These are phyloP conservation scores for Chromoteleia sp. DNA, from an alignment of 2,888 invertebrate genomes.

Conservation along the genomic window DNA sequence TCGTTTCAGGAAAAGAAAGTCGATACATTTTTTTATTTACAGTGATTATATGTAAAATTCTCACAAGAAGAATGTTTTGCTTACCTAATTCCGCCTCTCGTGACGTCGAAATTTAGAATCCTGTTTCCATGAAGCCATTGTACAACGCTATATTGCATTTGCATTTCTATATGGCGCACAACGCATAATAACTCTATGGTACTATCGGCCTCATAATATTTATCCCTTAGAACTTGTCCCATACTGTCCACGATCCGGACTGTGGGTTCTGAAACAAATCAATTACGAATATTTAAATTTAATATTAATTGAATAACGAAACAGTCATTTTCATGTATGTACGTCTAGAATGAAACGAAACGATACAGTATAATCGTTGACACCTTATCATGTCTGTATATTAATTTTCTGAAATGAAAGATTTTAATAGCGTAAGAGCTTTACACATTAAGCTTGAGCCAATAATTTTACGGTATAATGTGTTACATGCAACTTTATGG, in stretches of 20 bases:
- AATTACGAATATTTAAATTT: constrained; percentile 18
- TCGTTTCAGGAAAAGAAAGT: no score
- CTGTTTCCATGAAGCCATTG: constrained; percentile 88
- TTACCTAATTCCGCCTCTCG: constrained; percentile 89
- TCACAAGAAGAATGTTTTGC: constrained; percentile 56
- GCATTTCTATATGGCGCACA: constrained; percentile 85
- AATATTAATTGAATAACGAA: not conserved
- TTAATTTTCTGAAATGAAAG: constrained; percentile 21
- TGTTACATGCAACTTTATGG: constrained; percentile 45
- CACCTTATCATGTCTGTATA: not conserved
- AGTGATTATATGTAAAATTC: not conserved
- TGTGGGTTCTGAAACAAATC: constrained; percentile 87
- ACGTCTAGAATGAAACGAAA: not conserved
- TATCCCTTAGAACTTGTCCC: constrained; percentile 88
- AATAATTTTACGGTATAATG: constrained; percentile 43
- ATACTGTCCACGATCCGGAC: constrained; percentile 89
- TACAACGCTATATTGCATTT: constrained; percentile 86
- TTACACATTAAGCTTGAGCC: constrained; percentile 17
- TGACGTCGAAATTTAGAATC: constrained; percentile 88
- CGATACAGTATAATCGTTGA: constrained; percentile 2
- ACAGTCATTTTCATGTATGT: not conserved
- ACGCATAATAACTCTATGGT: constrained; percentile 89
- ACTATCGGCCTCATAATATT: constrained; percentile 89
- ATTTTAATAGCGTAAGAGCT: constrained; percentile 16
- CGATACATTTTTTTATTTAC: no score